Conservation (phyloP, 2,888 invertebrate species). For the Ryuthela nishihirai region DNA sequence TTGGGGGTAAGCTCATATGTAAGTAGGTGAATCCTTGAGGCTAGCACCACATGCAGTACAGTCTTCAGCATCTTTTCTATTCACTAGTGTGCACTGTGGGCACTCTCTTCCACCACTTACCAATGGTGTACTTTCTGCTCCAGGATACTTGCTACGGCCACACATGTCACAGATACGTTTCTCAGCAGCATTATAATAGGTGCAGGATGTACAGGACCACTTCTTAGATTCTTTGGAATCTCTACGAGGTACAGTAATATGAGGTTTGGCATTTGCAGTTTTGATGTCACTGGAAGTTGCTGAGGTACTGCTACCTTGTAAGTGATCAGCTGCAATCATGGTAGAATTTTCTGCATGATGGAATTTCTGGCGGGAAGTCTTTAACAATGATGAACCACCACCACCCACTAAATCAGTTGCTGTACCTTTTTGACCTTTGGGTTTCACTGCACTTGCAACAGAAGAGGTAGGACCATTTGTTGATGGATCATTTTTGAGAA, state of each 20-base stretch:
- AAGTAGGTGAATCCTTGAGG: conserved; percentile 70
- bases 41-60: conserved; percentile 68
- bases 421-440: conserved; percentile 13
- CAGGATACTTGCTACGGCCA: conserved; percentile 60
- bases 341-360: conserved; percentile 10
- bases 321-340: not conserved
- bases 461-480: conserved; percentile 11
- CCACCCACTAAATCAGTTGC: not conserved
- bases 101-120: conserved; percentile 71
- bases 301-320: too few species aligned
- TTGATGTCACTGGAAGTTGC: conserved; percentile 1
- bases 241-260: not conserved
- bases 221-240: conserved; percentile 24
- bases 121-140: conserved; percentile 62
- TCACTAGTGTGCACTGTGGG: conserved; percentile 70
- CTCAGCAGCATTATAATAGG: conserved; percentile 60
- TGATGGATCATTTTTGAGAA: conserved; percentile 23
- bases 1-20: conserved; percentile 54
- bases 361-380: conserved; percentile 12
- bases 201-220: conserved; percentile 71
- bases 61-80: conserved; percentile 60
- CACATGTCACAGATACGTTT: conserved; percentile 70
- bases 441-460: conserved; percentile 3
- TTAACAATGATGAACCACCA: conserved; percentile 1
- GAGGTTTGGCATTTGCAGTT: conserved; percentile 11